Conservation (phyloP, 1,140 invertebrate species). For the Drosophila guanche region DNA sequence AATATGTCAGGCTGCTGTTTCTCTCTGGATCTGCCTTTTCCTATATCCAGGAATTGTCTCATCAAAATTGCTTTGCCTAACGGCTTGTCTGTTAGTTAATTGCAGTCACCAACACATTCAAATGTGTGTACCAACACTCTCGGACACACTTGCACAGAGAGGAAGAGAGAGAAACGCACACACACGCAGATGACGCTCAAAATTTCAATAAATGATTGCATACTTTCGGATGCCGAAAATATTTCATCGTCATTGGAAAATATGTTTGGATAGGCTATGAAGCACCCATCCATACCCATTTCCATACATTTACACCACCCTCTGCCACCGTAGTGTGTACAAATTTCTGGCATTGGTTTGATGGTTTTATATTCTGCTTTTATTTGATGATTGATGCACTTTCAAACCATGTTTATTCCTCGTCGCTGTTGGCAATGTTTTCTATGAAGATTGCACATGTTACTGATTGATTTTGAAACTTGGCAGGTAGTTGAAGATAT, state of each 20-base stretch:
- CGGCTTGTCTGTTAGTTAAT: constrained; percentile 46
- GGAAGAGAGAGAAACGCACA: background rate
- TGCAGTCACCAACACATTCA: constrained; percentile 22
- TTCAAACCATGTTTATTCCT: too few relatives aligned
- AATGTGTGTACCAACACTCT: background rate
- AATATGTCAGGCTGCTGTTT: constrained; percentile 26
- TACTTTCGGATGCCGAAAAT: constrained; percentile 45
- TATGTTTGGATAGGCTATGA: background rate
- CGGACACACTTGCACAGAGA: background rate
- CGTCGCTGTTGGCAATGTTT: too few relatives aligned
- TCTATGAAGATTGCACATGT: too few relatives aligned
- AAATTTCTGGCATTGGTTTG: too few relatives aligned
- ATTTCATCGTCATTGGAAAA: constrained; percentile 23
- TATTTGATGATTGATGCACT: too few relatives aligned
- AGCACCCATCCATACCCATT: background rate
- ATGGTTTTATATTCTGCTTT: too few relatives aligned
- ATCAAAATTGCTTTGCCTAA: constrained; percentile 24
- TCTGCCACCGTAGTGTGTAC: too few relatives aligned
- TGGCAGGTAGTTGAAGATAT: too few relatives aligned
- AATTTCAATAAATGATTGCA: constrained; percentile 60
- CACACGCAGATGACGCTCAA: constrained; percentile 17
- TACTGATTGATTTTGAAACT: too few relatives aligned
- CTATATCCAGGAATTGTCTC: constrained; percentile 20
- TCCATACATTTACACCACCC: background rate
- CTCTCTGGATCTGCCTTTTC: too few relatives aligned